These are phyloP conservation scores for Romanogobio albipinnatus DNA, from an alignment of 2,113 vertebrate genomes.

Conservation along the genomic window DNA sequence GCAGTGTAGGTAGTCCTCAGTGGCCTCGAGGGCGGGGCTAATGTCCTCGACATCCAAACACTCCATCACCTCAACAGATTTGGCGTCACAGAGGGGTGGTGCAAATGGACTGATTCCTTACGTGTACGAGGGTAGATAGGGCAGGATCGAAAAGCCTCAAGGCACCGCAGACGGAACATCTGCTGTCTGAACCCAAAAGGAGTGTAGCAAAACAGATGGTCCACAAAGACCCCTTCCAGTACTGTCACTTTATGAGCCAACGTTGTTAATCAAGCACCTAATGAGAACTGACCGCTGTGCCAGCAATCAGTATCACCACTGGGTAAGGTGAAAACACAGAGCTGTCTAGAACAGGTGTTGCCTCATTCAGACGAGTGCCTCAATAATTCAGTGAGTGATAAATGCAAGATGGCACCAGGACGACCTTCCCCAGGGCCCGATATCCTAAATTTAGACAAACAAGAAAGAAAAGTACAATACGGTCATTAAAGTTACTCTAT, in stretches of 20 bases:
- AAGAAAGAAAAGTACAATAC: conserved; percentile 15
- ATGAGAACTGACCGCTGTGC: conserved; percentile 35
- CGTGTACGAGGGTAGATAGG: neutral
- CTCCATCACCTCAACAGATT: conserved; percentile 79
- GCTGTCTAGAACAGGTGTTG: conserved; percentile 17
- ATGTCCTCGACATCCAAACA: conserved; percentile 93
- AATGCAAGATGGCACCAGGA: conserved; percentile 19
- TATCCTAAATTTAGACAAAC: conserved; percentile 51
- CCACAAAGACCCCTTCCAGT: conserved; percentile 51
- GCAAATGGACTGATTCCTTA: neutral
- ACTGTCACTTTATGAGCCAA: conserved; percentile 43
- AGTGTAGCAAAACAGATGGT: conserved; percentile 43
- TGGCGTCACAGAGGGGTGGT: conserved; percentile 3
- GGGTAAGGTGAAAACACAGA: neutral
- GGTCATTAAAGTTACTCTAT: neutral
- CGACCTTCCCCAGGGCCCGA: conserved; percentile 35
- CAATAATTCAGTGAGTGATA: conserved; percentile 25
- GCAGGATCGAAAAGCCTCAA: conserved; percentile 41
- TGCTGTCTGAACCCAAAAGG: conserved; percentile 50
- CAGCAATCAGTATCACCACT: conserved; percentile 28
- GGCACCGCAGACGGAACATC: conserved; percentile 49
- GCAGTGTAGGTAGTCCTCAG: conserved; percentile 91
- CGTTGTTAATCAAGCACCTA: conserved; percentile 43
- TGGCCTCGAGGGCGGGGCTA: conserved; percentile 95
- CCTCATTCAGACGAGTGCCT: conserved; percentile 6